These are phyloP conservation scores for Manis crassicaudata DNA, from an alignment of 2,797 vertebrate species.

Conservation along the genomic window DNA sequence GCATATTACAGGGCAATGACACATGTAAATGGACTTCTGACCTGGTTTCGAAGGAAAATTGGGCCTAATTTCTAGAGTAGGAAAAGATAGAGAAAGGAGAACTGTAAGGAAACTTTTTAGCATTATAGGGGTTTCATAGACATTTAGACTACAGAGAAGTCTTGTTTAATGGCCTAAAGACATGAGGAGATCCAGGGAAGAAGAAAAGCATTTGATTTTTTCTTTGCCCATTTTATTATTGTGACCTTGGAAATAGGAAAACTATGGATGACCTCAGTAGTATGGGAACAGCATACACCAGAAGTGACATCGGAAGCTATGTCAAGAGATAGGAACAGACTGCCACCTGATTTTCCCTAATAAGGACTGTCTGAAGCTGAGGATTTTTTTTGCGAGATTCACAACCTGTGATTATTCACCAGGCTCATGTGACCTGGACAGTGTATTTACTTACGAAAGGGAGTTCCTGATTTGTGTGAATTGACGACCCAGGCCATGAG, in stretches of 20 bases:
- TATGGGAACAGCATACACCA: not conserved
- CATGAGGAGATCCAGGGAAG: fast-evolving
- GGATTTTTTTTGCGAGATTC: not conserved
- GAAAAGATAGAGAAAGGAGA: not conserved
- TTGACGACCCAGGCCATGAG: not conserved
- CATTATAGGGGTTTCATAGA: not conserved
- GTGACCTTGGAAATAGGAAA: not conserved
- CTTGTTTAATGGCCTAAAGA: not conserved
- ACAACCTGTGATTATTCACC: not conserved
- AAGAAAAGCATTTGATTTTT: not conserved
- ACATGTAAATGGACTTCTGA: not conserved
- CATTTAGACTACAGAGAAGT: not conserved
- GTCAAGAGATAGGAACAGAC: not conserved
- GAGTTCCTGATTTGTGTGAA: not conserved
- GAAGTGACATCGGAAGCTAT: not conserved
- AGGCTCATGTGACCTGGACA: not conserved
- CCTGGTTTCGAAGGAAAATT: not conserved
- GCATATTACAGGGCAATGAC: not conserved
- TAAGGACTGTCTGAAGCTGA: not conserved
- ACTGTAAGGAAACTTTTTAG: not conserved
- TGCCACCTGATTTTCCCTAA: not conserved
- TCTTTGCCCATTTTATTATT: not conserved
- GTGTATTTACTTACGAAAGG: not conserved
- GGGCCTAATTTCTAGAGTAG: not conserved
- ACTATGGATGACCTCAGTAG: not conserved